Conservation (phyloP, 2,888 invertebrate species). For the Acanthopleura granulata region DNA sequence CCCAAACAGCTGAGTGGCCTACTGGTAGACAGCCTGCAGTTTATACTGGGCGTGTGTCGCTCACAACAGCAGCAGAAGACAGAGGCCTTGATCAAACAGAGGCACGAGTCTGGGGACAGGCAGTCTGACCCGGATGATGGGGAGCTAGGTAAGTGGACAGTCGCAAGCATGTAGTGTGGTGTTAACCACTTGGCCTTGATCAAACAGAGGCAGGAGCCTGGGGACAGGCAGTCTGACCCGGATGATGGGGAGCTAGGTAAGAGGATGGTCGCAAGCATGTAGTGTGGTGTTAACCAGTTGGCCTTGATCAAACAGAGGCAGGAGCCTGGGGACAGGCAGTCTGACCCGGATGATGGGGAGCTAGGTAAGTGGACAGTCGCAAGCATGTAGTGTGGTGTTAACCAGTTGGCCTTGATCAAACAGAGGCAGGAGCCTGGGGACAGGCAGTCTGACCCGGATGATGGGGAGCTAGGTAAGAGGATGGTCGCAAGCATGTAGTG, state of each 20-base stretch:
- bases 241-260: conserved; percentile 27
- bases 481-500: neutral
- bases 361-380: conserved; percentile 7
- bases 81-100: conserved; percentile 26
- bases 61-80: conserved; percentile 54
- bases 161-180: neutral
- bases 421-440: conserved; percentile 23
- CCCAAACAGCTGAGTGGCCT: conserved; percentile 55
- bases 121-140: conserved; percentile 27
- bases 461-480: conserved; percentile 25
- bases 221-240: conserved; percentile 26
- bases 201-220: conserved; percentile 21
- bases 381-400: neutral
- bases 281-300: conserved; percentile 25
- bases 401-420: conserved; percentile 28
- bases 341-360: conserved; percentile 29
- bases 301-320: conserved; percentile 20
- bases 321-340: conserved; percentile 24
- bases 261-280: neutral
- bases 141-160: conserved; percentile 22
- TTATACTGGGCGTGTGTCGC: conserved; percentile 55
- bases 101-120: conserved; percentile 23
- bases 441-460: conserved; percentile 25
- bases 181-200: conserved; percentile 26
- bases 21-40: conserved; percentile 57